phyloP scores from a whole-genome alignment of 2,888 invertebrate genomes.

The Dascillus cervinus region DNA sequence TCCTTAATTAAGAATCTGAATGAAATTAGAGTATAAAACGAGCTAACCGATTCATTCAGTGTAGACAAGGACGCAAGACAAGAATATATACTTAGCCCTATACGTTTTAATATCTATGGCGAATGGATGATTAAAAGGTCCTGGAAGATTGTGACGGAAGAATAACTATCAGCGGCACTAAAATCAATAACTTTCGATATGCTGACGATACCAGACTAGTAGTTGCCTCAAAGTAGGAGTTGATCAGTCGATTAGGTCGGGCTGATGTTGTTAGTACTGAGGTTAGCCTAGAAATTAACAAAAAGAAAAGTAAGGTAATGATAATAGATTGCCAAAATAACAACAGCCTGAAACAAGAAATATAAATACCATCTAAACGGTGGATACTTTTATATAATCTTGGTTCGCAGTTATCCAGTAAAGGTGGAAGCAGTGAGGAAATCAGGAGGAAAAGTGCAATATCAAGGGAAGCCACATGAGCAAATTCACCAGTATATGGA shows the following conservation, averaged over 20 bases:
- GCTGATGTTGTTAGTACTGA: constrained; percentile 2
- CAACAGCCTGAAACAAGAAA: constrained; percentile 4
- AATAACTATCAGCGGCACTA: constrained; percentile 3
- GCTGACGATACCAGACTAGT: constrained; percentile 6
- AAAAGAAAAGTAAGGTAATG: constrained; percentile 4
- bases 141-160: neutral
- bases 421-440: constrained; percentile 3
- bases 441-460: constrained; percentile 4
- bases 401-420: too few species aligned
- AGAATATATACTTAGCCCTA: constrained; percentile 2
- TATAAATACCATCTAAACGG: constrained; percentile 2
- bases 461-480: constrained; percentile 4
- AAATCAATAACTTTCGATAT: constrained; percentile 5
- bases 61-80: constrained; percentile 3
- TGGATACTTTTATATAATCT: constrained; percentile 6
- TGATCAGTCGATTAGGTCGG: constrained; percentile 2
- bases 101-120: constrained; percentile 4
- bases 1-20: neutral
- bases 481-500: too few species aligned
- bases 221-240: constrained; percentile 4
- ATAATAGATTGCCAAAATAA: constrained; percentile 4
- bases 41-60: neutral
- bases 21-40: too few species aligned
- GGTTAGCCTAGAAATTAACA: constrained; percentile 3
- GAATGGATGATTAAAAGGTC: constrained; percentile 1